phyloP scores from a whole-genome alignment of 2,113 vertebrate species.

The Cheilinus undulatus region DNA sequence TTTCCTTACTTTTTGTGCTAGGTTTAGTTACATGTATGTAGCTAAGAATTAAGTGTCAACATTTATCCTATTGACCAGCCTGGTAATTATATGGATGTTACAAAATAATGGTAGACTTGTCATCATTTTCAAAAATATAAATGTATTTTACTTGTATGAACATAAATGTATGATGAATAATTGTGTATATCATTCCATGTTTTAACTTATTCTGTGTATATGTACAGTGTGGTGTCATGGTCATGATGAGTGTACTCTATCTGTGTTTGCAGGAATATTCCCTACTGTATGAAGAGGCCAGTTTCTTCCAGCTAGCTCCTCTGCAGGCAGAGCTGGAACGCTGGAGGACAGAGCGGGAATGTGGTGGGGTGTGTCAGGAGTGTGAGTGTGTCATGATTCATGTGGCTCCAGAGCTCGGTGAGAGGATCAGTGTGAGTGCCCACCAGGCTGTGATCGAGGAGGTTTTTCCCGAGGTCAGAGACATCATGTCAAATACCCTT shows the following conservation, averaged over 20 bases:
- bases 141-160: too few relatives aligned
- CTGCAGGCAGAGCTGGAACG: conserved; percentile 91
- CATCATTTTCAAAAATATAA: too few relatives aligned
- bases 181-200: too few relatives aligned
- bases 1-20: too few relatives aligned
- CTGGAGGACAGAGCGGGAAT: conserved; percentile 91
- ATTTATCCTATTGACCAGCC: too few relatives aligned
- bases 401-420: conserved; percentile 91
- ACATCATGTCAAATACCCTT: conserved; percentile 89
- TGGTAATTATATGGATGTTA: too few relatives aligned
- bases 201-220: too few relatives aligned
- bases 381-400: conserved; percentile 94
- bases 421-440: conserved; percentile 91
- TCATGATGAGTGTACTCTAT: conserved; percentile 9
- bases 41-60: too few relatives aligned
- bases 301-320: conserved; percentile 94
- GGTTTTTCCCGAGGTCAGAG: conserved; percentile 92
- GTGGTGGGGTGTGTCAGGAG: conserved; percentile 80
- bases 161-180: too few relatives aligned
- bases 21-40: too few relatives aligned
- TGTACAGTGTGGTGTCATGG: too few relatives aligned
- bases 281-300: conserved; percentile 95
- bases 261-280: conserved; percentile 89
- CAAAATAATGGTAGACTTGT: too few relatives aligned
- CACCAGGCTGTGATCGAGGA: conserved; percentile 91